These are phyloP conservation scores for Dryadula phaetusa DNA, from an alignment of 2,888 invertebrate species.

Conservation along the genomic window DNA sequence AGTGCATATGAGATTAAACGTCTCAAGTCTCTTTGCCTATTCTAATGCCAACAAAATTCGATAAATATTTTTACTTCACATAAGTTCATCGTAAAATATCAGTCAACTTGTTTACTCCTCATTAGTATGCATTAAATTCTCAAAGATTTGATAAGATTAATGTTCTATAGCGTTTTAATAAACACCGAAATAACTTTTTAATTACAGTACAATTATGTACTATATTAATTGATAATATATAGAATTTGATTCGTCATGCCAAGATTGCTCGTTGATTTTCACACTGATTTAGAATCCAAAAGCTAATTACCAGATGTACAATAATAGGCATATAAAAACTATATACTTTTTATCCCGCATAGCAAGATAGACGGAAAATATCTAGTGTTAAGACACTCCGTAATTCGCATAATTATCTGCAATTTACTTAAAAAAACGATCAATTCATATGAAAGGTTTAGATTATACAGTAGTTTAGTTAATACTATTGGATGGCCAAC, in stretches of 20 bases:
- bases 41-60: too few relatives aligned
- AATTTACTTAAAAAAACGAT: too few relatives aligned
- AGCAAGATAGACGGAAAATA: too few relatives aligned
- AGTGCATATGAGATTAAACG: too few relatives aligned
- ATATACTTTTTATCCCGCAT: too few relatives aligned
- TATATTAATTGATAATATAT: not conserved
- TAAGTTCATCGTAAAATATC: not conserved
- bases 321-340: not conserved
- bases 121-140: constrained; percentile 7
- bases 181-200: not conserved
- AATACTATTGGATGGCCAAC: too few relatives aligned
- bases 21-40: too few relatives aligned
- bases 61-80: too few relatives aligned
- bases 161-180: not conserved
- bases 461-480: too few relatives aligned
- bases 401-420: too few relatives aligned
- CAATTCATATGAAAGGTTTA: too few relatives aligned
- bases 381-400: too few relatives aligned
- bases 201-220: not conserved
- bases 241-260: not conserved
- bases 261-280: not conserved
- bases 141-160: not conserved
- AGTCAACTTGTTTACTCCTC: not conserved
- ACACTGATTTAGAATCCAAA: not conserved
- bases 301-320: not conserved